These are phyloP conservation scores for Griposia aprilina DNA, from an alignment of 2,888 invertebrate species.

Conservation along the genomic window DNA sequence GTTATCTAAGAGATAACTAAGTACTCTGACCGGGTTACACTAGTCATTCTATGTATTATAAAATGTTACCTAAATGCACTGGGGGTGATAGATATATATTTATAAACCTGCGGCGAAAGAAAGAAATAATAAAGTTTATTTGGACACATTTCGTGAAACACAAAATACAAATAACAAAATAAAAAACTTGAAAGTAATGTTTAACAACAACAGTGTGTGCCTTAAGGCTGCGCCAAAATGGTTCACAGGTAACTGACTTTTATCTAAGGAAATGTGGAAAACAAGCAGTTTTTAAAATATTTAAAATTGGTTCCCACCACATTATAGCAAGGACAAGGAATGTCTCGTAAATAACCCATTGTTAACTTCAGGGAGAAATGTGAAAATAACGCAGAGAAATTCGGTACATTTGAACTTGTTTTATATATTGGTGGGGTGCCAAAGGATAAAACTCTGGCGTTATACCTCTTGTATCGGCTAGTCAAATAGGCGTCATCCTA, in stretches of 20 bases:
- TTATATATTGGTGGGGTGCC: neutral
- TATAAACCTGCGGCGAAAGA: neutral
- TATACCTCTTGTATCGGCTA: neutral
- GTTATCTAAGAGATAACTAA: conserved; percentile 51
- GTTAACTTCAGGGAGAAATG: neutral
- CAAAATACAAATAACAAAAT: too few relatives aligned
- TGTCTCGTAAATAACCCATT: neutral
- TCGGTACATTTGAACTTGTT: neutral
- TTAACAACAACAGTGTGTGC: too few relatives aligned
- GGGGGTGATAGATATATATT: conserved; percentile 41
- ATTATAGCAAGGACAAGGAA: neutral
- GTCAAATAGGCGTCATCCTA: neutral
- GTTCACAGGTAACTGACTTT: too few relatives aligned
- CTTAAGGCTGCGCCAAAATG: too few relatives aligned
- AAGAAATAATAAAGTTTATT: too few relatives aligned
- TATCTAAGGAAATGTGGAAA: neutral
- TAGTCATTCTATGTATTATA: conserved; percentile 11
- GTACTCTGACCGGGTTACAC: conserved; percentile 40
- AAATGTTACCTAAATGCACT: conserved; percentile 21
- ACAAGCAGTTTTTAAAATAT: too few relatives aligned
- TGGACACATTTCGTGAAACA: too few relatives aligned
- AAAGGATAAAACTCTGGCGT: neutral
- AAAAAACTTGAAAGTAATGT: too few relatives aligned
- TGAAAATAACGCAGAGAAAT: neutral
- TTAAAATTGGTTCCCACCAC: neutral